Conservation (phyloP, 2,113 vertebrate species). For the Prinia subflava region DNA sequence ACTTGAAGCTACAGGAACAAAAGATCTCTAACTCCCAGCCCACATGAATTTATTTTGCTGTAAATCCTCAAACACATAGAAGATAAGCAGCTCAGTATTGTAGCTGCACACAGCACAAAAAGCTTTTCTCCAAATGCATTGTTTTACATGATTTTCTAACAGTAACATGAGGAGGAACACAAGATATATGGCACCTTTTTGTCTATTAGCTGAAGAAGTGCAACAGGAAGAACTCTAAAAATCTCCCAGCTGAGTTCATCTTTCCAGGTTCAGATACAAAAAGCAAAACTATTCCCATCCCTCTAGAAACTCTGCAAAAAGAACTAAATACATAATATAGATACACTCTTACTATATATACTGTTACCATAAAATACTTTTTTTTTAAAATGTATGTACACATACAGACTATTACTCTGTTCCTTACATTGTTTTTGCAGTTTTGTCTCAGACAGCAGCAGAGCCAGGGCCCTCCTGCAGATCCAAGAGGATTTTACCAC, state of each 20-base stretch:
- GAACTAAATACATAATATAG: not conserved
- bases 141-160: not conserved
- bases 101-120: not conserved
- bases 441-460: not conserved
- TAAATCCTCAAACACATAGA: not conserved
- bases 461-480: not conserved
- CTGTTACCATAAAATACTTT: not conserved
- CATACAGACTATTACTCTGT: fast-evolving
- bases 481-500: not conserved
- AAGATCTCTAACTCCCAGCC: not conserved
- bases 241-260: not conserved
- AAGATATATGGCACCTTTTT: not conserved
- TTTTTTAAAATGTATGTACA: too few species aligned
- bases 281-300: not conserved
- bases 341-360: too few species aligned
- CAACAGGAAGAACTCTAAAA: not conserved
- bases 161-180: not conserved
- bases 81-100: not conserved
- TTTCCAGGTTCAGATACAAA: not conserved
- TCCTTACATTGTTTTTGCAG: not conserved
- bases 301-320: not conserved
- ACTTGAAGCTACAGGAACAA: not conserved
- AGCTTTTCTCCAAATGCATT: not conserved
- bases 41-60: not conserved
- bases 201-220: not conserved